phyloP scores from a whole-genome alignment of 2,113 vertebrate genomes.

The Atrichornis clamosus region DNA sequence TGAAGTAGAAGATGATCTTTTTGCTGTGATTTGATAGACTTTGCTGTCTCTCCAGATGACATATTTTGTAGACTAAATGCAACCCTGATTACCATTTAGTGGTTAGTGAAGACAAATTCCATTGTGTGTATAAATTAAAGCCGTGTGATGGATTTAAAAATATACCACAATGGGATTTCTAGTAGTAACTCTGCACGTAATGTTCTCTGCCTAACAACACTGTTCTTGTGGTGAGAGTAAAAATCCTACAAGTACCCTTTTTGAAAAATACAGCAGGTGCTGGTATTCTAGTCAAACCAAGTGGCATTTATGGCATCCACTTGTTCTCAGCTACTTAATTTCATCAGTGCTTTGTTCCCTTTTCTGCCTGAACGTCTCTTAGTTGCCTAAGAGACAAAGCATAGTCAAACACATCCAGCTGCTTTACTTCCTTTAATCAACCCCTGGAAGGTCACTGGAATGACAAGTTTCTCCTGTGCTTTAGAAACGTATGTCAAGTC shows the following conservation, averaged over 20 bases:
- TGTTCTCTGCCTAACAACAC: not conserved
- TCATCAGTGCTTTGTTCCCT: not conserved
- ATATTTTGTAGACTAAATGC: not conserved
- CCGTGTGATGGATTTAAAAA: not conserved
- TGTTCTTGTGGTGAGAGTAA: not conserved
- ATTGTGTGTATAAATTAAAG: not conserved
- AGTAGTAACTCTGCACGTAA: not conserved
- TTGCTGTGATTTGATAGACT: not conserved
- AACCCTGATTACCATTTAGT: not conserved
- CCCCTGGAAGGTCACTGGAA: not conserved
- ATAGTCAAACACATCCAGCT: not conserved
- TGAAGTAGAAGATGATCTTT: not conserved
- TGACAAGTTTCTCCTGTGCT: not conserved
- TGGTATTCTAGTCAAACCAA: not conserved
- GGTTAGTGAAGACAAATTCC: not conserved
- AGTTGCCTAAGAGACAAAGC: slow-evolving; percentile 4
- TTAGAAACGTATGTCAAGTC: not conserved
- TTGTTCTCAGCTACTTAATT: slow-evolving; percentile 1
- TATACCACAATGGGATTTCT: not conserved
- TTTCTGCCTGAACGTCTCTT: not conserved
- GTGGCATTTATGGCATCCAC: not conserved
- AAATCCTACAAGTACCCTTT: not conserved
- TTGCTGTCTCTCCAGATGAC: not conserved
- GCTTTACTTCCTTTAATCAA: not conserved
- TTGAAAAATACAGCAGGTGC: not conserved